Evolutionary conservation across 2,888 invertebrate species (phyloP).

Genomic region (Drosophila parthenogenetica): DNA sequence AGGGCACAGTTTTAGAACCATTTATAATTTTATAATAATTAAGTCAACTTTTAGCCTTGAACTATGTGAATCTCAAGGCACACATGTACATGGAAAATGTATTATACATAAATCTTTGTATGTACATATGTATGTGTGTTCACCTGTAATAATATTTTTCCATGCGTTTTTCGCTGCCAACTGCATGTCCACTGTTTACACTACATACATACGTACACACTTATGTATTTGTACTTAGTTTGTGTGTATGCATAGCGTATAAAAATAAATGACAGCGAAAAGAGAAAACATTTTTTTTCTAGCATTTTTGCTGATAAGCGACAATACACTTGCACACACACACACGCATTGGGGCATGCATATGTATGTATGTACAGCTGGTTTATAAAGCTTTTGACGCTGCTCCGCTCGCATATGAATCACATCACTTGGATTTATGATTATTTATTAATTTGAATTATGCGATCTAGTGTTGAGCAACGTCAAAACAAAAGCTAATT

Average conservation of each 20-base stretch:
- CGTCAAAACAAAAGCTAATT: slow-evolving; percentile 10
- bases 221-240: slow-evolving; percentile 7
- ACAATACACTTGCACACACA: slow-evolving; percentile 32
- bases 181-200: slow-evolving; percentile 23
- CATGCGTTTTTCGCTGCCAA: slow-evolving; percentile 44
- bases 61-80: slow-evolving; percentile 17
- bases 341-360: slow-evolving; percentile 3
- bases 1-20: slow-evolving; percentile 16
- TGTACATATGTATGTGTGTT: slow-evolving; percentile 2
- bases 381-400: slow-evolving; percentile 33
- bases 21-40: background rate
- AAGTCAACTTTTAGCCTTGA: slow-evolving; percentile 13
- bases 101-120: background rate
- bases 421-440: slow-evolving; percentile 48
- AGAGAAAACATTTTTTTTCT: slow-evolving; percentile 65
- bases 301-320: slow-evolving; percentile 72
- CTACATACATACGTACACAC: slow-evolving; percentile 15
- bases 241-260: slow-evolving; percentile 54
- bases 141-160: slow-evolving; percentile 45
- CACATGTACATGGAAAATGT: no score
- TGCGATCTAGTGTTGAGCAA: slow-evolving; percentile 25
- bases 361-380: slow-evolving; percentile 34
- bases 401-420: slow-evolving; percentile 41
- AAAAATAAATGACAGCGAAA: slow-evolving; percentile 71
- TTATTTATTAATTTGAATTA: slow-evolving; percentile 41